Base-by-base conservation (phyloP, 2,113 vertebrate genomes). In the Fulica atra region DNA sequence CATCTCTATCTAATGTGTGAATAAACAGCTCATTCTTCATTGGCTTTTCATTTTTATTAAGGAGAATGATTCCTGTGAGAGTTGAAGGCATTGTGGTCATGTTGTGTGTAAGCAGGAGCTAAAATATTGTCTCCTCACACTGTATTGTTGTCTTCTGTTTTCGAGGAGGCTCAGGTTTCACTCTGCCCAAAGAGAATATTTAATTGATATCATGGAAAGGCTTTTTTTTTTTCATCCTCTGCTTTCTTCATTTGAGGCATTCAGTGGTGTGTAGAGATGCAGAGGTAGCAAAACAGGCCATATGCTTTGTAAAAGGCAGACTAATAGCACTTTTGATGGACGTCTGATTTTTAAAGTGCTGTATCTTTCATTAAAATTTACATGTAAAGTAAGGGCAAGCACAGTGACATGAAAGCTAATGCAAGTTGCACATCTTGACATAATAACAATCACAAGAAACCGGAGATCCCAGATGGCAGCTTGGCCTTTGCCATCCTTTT, bases 401-500 rank as follows among this genome's bases (percentile, higher is more conserved):
- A 13, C 66, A 63, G 93, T 96, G 98, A 98, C 97, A 97, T 97
- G 98, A 98, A 98, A 98, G 97, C 97, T 97, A 98, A 98, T 98
- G 97, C 97, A 97, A 97, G 96, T 97, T 94, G 96, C 96, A 31
- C 92, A 87, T 98, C 97, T 96, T 97, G 97, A 98, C 98, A 98
- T 98, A 98, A 98, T 98, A 98, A 98, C 98, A 98, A 98, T 98
- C 96, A 94, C 92, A 97, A 97, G 98, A 97, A 98, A 98, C 96
- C 88, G 96, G 96, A 98, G 98, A 98, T 98, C 98, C 98, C 98
- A 98, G 98, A 98, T 98, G 98, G 98, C 98, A 98, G 97, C 97
- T 98, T 98, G 98, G 97, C 98, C 98, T 98, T 97, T 98, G 98
- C 97, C 98, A 98, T 98, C 97, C 98, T 98, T 98, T 98, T 98